Evolutionary conservation across 1,140 invertebrate genomes (phyloP).

Genomic region (Leptoteleia sp.): DNA sequence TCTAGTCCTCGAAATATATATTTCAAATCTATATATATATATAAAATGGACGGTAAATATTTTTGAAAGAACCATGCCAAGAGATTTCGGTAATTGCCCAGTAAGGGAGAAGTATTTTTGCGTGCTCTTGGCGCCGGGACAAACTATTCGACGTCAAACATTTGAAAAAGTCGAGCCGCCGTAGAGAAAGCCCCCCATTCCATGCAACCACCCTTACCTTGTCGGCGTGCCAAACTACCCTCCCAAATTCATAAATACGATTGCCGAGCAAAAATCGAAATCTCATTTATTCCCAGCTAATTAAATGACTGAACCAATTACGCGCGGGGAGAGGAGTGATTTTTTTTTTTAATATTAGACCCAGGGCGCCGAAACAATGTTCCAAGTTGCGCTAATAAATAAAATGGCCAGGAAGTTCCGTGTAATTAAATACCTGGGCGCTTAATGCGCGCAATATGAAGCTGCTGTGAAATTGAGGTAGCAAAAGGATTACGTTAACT

Average conservation of each 20-base stretch:
- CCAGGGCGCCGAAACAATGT: slow-evolving; percentile 8
- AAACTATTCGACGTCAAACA: too few relatives aligned
- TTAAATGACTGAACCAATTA: slow-evolving; percentile 15
- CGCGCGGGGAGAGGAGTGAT: background rate
- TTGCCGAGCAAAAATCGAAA: slow-evolving; percentile 8
- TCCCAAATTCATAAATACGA: slow-evolving; percentile 21
- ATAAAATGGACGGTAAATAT: too few relatives aligned
- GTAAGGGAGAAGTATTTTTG: too few relatives aligned
- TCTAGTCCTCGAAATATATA: too few relatives aligned
- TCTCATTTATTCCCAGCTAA: slow-evolving; percentile 19
- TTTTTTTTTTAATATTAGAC: slow-evolving; percentile 42
- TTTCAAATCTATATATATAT: too few relatives aligned
- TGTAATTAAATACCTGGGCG: slow-evolving; percentile 49
- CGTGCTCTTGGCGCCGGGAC: too few relatives aligned
- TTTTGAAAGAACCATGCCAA: too few relatives aligned
- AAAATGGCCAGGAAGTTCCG: slow-evolving; percentile 26
- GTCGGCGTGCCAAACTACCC: background rate
- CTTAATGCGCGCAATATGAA: slow-evolving; percentile 27
- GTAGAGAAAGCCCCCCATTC: too few relatives aligned
- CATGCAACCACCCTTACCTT: too few relatives aligned
- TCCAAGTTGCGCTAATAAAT: slow-evolving; percentile 22
- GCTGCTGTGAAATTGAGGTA: slow-evolving; percentile 39
- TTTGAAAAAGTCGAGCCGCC: too few relatives aligned
- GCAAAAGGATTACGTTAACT: slow-evolving; percentile 27
- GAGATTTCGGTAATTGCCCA: too few relatives aligned